Evolutionary conservation across 2,113 vertebrate species (phyloP).

Genomic region (Cervus canadensis): DNA sequence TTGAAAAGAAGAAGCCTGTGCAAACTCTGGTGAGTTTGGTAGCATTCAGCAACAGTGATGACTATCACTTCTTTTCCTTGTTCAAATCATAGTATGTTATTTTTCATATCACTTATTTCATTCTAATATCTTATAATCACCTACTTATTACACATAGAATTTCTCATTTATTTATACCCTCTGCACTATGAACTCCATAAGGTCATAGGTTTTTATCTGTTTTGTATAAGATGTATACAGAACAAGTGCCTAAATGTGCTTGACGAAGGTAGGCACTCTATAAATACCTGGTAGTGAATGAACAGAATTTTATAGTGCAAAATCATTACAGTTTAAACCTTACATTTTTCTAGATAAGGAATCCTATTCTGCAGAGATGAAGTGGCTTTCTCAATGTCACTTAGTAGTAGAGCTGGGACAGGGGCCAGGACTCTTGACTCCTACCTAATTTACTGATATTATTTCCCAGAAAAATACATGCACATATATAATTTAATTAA

Average conservation of each 20-base stretch:
- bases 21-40: conserved; percentile 80
- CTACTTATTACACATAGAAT: not conserved
- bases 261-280: not conserved
- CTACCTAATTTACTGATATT: not conserved
- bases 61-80: not conserved
- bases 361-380: not conserved
- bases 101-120: not conserved
- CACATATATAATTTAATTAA: not conserved
- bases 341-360: not conserved
- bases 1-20: conserved; percentile 90
- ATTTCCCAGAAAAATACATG: not conserved
- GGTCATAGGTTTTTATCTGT: not conserved
- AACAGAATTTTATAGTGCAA: not conserved
- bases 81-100: not conserved
- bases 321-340: not conserved
- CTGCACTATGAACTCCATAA: not conserved
- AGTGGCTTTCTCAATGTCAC: not conserved
- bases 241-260: not conserved
- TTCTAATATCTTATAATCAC: not conserved
- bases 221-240: not conserved
- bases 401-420: not conserved
- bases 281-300: not conserved
- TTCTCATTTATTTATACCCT: not conserved
- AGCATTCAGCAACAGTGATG: not conserved
- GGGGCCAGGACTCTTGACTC: not conserved